phyloP scores from a whole-genome alignment of 2,113 vertebrate species.

The Lipotes vexillifer region DNA sequence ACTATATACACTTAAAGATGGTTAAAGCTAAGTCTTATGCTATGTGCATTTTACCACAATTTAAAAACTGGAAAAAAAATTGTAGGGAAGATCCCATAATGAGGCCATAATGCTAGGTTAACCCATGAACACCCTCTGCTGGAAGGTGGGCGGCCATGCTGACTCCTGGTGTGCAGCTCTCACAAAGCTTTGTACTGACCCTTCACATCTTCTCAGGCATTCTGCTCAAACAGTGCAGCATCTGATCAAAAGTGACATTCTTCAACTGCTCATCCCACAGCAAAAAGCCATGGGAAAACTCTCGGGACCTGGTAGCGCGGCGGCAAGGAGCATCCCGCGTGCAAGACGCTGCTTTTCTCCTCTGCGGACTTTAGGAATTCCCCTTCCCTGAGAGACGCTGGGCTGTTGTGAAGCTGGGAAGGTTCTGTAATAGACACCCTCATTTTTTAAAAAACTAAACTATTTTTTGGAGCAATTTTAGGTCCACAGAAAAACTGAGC shows the following conservation, averaged over 20 bases:
- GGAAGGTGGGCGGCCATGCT: background rate
- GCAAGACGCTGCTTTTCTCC: background rate
- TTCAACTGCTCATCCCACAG: background rate
- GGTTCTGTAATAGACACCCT: background rate
- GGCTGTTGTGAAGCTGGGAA: background rate
- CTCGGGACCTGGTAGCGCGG: background rate
- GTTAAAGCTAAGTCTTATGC: background rate
- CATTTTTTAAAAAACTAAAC: background rate
- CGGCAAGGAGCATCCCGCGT: background rate
- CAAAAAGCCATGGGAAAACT: background rate
- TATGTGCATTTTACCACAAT: background rate
- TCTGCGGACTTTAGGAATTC: background rate
- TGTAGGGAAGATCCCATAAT: background rate
- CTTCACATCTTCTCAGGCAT: rapidly evolving
- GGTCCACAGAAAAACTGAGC: background rate
- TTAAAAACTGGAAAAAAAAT: background rate
- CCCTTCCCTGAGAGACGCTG: background rate
- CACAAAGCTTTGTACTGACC: background rate
- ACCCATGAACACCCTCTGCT: too few species aligned
- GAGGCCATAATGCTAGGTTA: background rate
- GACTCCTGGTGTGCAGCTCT: background rate
- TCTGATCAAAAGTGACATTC: background rate
- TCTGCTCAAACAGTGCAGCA: background rate
- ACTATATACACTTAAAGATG: background rate
- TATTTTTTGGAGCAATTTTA: background rate